phyloP scores from a whole-genome alignment of 2,113 vertebrate genomes.

The Scartelaos histophorus region DNA sequence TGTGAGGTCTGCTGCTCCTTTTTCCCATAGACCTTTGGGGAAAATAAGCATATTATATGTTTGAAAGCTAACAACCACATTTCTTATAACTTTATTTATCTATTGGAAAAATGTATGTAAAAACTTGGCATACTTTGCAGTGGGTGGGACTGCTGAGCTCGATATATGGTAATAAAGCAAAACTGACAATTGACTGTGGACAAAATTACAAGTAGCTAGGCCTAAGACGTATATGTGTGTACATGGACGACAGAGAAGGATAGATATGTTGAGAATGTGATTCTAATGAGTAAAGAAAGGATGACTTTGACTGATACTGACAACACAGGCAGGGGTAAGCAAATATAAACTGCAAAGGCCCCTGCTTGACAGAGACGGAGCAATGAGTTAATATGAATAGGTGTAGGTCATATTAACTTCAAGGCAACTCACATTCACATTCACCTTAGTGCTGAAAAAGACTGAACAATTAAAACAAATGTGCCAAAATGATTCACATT shows the following conservation, averaged over 20 bases:
- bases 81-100: too few species aligned
- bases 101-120: too few species aligned
- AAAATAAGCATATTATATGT: neutral
- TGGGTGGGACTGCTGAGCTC: too few species aligned
- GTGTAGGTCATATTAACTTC: neutral
- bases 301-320: constrained; percentile 35
- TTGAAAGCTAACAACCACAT: neutral
- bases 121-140: too few species aligned
- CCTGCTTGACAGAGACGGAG: constrained; percentile 4
- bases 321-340: constrained; percentile 7
- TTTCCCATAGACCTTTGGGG: neutral
- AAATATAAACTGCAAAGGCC: constrained; percentile 7
- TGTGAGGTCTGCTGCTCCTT: neutral
- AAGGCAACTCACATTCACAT: neutral
- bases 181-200: constrained; percentile 50
- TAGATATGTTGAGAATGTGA: constrained; percentile 59
- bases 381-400: neutral
- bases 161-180: constrained; percentile 7
- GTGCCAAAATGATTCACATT: too few species aligned
- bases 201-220: constrained; percentile 43
- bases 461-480: too few species aligned
- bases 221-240: constrained; percentile 70
- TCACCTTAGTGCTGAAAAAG: too few species aligned
- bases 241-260: constrained; percentile 57
- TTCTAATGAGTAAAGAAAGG: constrained; percentile 9